Percentiles rank a stretch among this genome's conserved stretches.
phyloP scores from a whole-genome alignment of 2,888 invertebrate species.

The Gymnoscelis rufifasciata region DNA sequence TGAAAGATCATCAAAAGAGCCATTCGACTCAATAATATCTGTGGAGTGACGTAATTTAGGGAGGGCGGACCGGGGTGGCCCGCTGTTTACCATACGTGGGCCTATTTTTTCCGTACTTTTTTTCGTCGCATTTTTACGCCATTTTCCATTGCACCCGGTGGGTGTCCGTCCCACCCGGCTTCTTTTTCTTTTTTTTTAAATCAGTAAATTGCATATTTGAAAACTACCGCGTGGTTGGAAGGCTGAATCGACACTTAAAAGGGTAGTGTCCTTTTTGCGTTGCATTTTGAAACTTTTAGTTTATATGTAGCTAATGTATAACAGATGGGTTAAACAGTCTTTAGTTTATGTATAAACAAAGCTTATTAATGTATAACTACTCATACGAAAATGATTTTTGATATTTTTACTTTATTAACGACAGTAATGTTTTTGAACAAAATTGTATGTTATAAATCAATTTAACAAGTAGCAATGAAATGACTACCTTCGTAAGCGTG shows the following conservation, averaged over 20 bases:
- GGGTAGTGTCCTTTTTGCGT: neutral
- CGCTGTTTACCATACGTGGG: constrained; percentile 69
- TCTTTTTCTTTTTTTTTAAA: constrained; percentile 63
- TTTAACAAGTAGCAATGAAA: too few species aligned
- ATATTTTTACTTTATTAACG: too few species aligned
- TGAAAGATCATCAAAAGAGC: constrained; percentile 15
- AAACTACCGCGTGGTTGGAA: constrained; percentile 58
- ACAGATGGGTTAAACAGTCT: too few species aligned
- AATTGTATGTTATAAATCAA: too few species aligned
- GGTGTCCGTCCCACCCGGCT: constrained; percentile 47
- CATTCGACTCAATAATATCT: constrained; percentile 26
- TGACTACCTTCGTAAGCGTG: too few species aligned
- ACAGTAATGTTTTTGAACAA: too few species aligned
- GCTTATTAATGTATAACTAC: too few species aligned
- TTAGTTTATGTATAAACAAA: too few species aligned
- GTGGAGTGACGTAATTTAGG: constrained; percentile 43
- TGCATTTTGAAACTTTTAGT: neutral
- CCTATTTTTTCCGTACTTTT: constrained; percentile 60
- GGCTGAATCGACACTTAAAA: constrained; percentile 12
- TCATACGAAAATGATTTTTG: too few species aligned
- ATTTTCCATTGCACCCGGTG: constrained; percentile 62
- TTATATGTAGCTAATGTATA: too few species aligned
- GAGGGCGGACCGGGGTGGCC: constrained; percentile 36
- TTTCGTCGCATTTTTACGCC: constrained; percentile 62
- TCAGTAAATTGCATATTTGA: constrained; percentile 78